phyloP scores from a whole-genome alignment of 2,888 invertebrate species.

The Rhamphomyia laevipes region DNA sequence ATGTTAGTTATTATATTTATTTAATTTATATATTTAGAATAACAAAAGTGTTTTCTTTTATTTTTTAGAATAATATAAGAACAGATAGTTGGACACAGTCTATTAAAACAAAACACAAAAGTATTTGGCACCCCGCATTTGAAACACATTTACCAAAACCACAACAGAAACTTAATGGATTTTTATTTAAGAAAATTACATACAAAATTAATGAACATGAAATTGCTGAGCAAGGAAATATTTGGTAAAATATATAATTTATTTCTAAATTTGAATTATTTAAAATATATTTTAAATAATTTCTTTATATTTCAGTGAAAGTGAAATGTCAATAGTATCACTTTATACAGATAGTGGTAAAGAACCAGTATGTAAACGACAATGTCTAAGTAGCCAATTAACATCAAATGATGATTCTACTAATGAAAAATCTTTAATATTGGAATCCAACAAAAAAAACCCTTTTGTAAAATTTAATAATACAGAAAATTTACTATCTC shows the following conservation, averaged over 20 bases:
- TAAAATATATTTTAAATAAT: neutral
- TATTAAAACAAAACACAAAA: conserved; percentile 25
- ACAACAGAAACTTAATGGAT: conserved; percentile 13
- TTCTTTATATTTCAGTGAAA: conserved; percentile 24
- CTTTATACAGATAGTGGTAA: conserved; percentile 11
- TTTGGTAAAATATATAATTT: conserved; percentile 1
- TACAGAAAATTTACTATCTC: conserved; percentile 9
- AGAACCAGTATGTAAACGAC: conserved; percentile 9
- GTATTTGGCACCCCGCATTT: conserved; percentile 38
- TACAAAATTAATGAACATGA: conserved; percentile 16
- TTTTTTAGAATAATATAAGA: conserved; percentile 2
- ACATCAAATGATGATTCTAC: neutral
- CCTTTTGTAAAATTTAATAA: conserved; percentile 27
- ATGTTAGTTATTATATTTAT: neutral
- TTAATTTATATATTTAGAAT: no score
- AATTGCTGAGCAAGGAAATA: neutral
- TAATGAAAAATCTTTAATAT: neutral
- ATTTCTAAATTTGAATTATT: neutral
- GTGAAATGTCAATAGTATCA: conserved; percentile 19
- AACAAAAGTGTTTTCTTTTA: no score
- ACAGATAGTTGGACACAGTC: neutral
- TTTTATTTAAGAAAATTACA: conserved; percentile 29
- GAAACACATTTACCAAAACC: conserved; percentile 8
- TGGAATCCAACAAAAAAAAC: conserved; percentile 24
- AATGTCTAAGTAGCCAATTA: conserved; percentile 10